Evolutionary conservation across 2,113 vertebrate species (phyloP).

Genomic region (Gorilla gorilla): DNA sequence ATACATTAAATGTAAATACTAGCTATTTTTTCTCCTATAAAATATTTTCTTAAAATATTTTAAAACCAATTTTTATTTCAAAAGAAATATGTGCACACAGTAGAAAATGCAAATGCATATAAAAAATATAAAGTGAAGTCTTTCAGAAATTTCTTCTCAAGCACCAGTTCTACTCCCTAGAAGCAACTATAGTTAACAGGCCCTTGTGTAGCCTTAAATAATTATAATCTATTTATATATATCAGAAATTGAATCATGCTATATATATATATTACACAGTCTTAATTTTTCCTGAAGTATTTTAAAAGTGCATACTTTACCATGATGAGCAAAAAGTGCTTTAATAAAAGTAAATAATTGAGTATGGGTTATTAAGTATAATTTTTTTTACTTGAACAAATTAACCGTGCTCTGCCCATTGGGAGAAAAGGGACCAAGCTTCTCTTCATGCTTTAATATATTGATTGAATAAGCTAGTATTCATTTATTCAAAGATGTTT

Average conservation of each 20-base stretch:
- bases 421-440: not conserved
- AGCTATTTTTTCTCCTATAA: not conserved
- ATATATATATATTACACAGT: not conserved
- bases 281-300: not conserved
- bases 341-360: not conserved
- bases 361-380: not conserved
- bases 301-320: not conserved
- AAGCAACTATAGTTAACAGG: not conserved
- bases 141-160: not conserved
- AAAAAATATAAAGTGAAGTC: not conserved
- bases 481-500: slow-evolving; percentile 33
- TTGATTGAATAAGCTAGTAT: not conserved
- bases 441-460: not conserved
- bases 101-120: not conserved
- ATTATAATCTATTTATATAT: not conserved
- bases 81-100: not conserved
- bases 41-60: slow-evolving; percentile 20
- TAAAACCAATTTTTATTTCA: slow-evolving; percentile 2
- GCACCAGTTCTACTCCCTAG: not conserved
- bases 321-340: not conserved
- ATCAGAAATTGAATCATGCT: not conserved
- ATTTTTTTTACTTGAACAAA: not conserved
- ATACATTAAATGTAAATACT: not conserved
- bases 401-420: not conserved
- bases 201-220: not conserved